Percentiles rank a stretch among this genome's conserved stretches.
phyloP scores from a whole-genome alignment of 2,888 invertebrate species.

The Cantharis flavilabris region DNA sequence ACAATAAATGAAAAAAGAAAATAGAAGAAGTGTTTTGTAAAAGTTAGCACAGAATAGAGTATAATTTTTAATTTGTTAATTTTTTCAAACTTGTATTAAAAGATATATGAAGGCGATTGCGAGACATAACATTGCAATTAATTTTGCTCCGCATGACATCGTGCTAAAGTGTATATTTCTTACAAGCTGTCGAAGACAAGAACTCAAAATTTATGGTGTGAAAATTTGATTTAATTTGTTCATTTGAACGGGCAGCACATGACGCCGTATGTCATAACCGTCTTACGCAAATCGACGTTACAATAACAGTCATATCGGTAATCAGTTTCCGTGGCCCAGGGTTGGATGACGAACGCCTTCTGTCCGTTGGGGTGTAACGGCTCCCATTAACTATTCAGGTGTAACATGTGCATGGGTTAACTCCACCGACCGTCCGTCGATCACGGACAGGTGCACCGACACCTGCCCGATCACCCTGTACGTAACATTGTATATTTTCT shows the following conservation, averaged over 20 bases:
- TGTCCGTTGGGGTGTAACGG: conserved; percentile 47
- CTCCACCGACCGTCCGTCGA: conserved; percentile 38
- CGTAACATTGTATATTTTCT: conserved; percentile 9
- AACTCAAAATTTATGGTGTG: conserved; percentile 13
- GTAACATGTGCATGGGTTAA: conserved; percentile 46
- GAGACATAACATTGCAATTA: conserved; percentile 22
- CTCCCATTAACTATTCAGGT: conserved; percentile 48
- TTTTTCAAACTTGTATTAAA: conserved; percentile 9
- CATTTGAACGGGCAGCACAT: conserved; percentile 2
- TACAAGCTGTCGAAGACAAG: neutral
- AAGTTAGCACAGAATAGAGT: neutral
- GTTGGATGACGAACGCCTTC: conserved; percentile 35
- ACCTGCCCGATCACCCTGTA: conserved; percentile 45
- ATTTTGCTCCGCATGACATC: conserved; percentile 25
- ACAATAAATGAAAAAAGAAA: neutral
- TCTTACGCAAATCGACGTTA: conserved; percentile 24
- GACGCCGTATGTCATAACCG: conserved; percentile 12
- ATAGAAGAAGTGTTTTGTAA: neutral
- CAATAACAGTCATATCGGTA: conserved; percentile 31
- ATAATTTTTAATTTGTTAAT: conserved; percentile 14
- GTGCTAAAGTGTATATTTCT: conserved; percentile 22
- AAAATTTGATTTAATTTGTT: conserved; percentile 4
- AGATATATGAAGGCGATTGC: conserved; percentile 14
- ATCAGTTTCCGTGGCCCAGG: conserved; percentile 32
- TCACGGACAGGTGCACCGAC: conserved; percentile 44